Evolutionary conservation across 2,113 vertebrate genomes (phyloP), one percentile per base, ranked within the genome.

Genomic region (Eonycteris spelaea): DNA sequence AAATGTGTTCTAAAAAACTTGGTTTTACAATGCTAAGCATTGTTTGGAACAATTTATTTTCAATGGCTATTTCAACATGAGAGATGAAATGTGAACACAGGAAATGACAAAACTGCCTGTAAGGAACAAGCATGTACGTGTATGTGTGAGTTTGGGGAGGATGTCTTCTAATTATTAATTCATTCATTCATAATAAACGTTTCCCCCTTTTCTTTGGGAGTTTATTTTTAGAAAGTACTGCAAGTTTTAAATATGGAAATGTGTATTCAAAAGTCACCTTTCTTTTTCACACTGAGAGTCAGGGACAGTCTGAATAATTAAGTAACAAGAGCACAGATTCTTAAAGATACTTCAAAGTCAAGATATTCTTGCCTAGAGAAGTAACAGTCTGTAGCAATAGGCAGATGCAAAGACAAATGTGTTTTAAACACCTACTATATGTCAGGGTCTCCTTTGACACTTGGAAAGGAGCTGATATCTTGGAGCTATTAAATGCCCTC

Each of bases 171-270:
- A 70, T 93, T 82, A 51, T 65, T 84, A 43, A 59, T 51, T 48
- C 48, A 51, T 51, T 51, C 51, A 51, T 67, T 84, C 51, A 61
- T 51, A 38, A 61, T 55, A 38, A 8, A 48, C 28, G 55, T 93
- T 75, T 63, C 59, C 13, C 28, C 7, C 83, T 90, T 57, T 85
- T 40, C 22, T 78, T 65, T 93, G 63, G 14, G 33, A 86, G 21
- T 87, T 87, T 87, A 74, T 74, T 82, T 33, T 77, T 92, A 67
- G 74, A 43, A 92, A 94, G 43, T 35, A 55, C 51, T 88, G 22
- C 21, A 90, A 78, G 16, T 43, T 87, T 94, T 71, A 92, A 90
- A 71, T 94, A 90, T 80, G 71, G 59, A 93, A 75, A 45, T 59
- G n/a, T 45, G 74, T 59, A 40, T 80, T 88, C 75, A 92, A 78